phyloP scores from a whole-genome alignment of 2,113 vertebrate genomes.

The Collichthys lucidus region DNA sequence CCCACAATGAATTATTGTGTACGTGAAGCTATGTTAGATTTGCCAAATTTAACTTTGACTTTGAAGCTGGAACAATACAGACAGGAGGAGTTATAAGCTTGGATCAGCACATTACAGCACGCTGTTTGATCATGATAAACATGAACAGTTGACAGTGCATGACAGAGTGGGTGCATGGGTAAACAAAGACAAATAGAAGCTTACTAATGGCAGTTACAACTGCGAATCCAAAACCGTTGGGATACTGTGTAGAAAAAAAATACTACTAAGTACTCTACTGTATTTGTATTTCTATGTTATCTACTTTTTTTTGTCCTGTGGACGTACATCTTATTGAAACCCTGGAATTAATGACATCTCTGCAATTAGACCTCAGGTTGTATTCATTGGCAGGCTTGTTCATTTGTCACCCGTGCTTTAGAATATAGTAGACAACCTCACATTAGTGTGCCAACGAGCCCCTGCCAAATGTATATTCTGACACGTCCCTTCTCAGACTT shows the following conservation, averaged over 20 bases:
- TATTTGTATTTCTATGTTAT: too few species aligned
- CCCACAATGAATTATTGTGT: not conserved
- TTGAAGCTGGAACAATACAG: not conserved
- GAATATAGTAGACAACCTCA: not conserved
- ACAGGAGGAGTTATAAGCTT: not conserved
- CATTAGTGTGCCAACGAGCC: not conserved
- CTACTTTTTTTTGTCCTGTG: too few species aligned
- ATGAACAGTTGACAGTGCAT: not conserved
- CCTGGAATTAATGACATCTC: too few species aligned
- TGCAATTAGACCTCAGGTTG: too few species aligned
- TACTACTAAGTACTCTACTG: too few species aligned
- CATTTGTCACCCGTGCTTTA: not conserved
- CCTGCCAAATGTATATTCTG: conserved; percentile 9
- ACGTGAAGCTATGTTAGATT: not conserved
- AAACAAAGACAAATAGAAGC: not conserved
- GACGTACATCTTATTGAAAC: too few species aligned
- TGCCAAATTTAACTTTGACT: not conserved
- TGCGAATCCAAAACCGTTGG: too few species aligned
- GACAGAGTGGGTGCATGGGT: not conserved
- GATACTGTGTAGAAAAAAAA: too few species aligned
- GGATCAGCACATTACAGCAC: not conserved
- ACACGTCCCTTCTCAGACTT: not conserved
- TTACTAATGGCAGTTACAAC: too few species aligned
- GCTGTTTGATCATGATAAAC: not conserved
- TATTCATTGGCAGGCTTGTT: too few species aligned